Evolutionary conservation across 2,888 invertebrate species (phyloP), one percentile per base, ranked within the genome.

Genomic region (Ptilodon capucinus): DNA sequence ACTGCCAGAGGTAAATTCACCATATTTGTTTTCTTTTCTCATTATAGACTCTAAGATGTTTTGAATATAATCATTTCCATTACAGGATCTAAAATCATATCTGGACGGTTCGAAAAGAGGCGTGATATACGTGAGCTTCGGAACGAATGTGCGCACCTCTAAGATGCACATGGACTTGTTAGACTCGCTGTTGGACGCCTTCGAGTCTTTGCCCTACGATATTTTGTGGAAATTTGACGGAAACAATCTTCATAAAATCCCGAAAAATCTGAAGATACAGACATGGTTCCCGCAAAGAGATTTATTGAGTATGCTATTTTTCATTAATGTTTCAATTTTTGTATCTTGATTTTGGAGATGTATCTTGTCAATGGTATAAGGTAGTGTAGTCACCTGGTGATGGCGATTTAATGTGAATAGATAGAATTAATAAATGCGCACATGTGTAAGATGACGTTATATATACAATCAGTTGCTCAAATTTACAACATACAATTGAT

Each of bases 211-310:
- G 9, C 70, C 69, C 0, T 70, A 60, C 21, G 65, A 69, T 36
- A 49, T 73, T n/a, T 41, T 73, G 14, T 73, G 73, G 73, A 71
- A 71, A 42, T 68, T 59, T 23, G 69, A 71, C 19, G 64, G 57
- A n/a, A 58, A 67, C 0, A 40, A 40, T 7, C 43, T 71, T 11
- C 40, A 57, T 0, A 42, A 43, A 9, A n/a, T 51, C 2, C 63
- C 73, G 4, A 54, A 60, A 7, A 74, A 72, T 36, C 51, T 72
- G n/a, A 64, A 44, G 32, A 60, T 63, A 4, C 55, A 68, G 17
- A 68, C 71, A 42, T 74, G 74, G 70, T 67, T 72, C 19, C 74
- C 71, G 5, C 74, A 72, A 28, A 51, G 65, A 30, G 71, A 72
- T 48, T 51, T 72, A 17, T 48, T 67, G n/a, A 34, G 65, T 64